These are phyloP conservation scores for Hipposideros larvatus DNA, from an alignment of 2,797 vertebrate genomes.

Conservation along the genomic window DNA sequence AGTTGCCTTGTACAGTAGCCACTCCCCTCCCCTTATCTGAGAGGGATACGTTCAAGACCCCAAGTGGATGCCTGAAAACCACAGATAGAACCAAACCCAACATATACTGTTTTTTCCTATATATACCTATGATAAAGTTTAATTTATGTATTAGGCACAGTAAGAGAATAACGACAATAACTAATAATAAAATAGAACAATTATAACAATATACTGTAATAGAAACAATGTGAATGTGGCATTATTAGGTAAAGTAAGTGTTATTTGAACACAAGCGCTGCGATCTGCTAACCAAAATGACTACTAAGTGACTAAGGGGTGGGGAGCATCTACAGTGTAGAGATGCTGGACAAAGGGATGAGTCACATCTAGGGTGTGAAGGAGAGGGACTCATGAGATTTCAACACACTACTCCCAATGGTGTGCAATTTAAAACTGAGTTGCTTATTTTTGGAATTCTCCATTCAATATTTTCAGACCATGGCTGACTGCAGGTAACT, in stretches of 20 bases:
- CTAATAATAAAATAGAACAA: neutral
- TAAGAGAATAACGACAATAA: neutral
- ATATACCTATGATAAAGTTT: neutral
- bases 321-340: neutral
- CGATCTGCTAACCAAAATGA: neutral
- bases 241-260: neutral
- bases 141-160: neutral
- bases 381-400: neutral
- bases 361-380: neutral
- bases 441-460: neutral
- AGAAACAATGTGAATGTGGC: neutral
- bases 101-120: neutral
- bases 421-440: neutral
- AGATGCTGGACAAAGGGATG: neutral
- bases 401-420: neutral
- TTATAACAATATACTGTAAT: neutral
- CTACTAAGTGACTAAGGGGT: neutral
- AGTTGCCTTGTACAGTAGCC: neutral
- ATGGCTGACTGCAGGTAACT: neutral
- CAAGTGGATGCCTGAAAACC: neutral
- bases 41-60: neutral
- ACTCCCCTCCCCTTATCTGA: neutral
- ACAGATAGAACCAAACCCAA: neutral
- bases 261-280: neutral
- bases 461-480: neutral